A percentile compares a stretch with the other conserved stretches of the same genome.
These are phyloP conservation scores for Sipha maydis DNA, from an alignment of 2,888 invertebrate genomes.

Conservation along the genomic window DNA sequence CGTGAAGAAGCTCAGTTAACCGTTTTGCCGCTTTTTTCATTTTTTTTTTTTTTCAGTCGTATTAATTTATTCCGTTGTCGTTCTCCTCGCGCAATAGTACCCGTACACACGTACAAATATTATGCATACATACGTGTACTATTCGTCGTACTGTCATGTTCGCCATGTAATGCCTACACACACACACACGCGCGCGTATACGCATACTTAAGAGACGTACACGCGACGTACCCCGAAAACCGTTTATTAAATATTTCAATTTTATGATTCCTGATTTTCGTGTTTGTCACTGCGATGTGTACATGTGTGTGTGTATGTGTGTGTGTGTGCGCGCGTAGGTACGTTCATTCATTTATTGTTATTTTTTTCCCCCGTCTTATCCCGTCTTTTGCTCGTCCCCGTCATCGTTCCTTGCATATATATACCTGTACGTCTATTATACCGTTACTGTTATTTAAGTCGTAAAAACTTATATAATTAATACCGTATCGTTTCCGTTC, in stretches of 20 bases:
- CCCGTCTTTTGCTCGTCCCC: not conserved
- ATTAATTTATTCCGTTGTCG: constrained; percentile 55
- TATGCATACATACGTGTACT: not conserved
- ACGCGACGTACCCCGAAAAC: constrained; percentile 58
- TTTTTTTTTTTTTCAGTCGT: not conserved
- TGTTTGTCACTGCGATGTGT: not conserved
- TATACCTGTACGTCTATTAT: not conserved
- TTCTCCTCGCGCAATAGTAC: constrained; percentile 9
- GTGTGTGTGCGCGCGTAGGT: not conserved
- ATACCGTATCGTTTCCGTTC: constrained; percentile 56
- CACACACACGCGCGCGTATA: not conserved
- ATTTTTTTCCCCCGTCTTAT: not conserved
- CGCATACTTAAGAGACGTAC: not conserved
- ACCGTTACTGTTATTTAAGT: constrained; percentile 36
- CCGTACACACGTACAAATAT: not conserved
- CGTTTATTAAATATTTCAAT: constrained; percentile 60
- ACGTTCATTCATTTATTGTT: not conserved
- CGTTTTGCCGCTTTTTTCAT: constrained; percentile 32
- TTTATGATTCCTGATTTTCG: constrained; percentile 53
- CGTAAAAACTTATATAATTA: constrained; percentile 58
- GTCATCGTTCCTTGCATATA: not conserved
- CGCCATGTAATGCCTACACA: not conserved
- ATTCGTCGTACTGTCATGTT: not conserved
- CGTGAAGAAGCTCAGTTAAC: constrained; percentile 61
- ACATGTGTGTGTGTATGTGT: too few relatives aligned